Evolutionary conservation across 2,888 invertebrate species (phyloP), one percentile per base, ranked within the genome.

Genomic region (Tolmerus cingulatus): DNA sequence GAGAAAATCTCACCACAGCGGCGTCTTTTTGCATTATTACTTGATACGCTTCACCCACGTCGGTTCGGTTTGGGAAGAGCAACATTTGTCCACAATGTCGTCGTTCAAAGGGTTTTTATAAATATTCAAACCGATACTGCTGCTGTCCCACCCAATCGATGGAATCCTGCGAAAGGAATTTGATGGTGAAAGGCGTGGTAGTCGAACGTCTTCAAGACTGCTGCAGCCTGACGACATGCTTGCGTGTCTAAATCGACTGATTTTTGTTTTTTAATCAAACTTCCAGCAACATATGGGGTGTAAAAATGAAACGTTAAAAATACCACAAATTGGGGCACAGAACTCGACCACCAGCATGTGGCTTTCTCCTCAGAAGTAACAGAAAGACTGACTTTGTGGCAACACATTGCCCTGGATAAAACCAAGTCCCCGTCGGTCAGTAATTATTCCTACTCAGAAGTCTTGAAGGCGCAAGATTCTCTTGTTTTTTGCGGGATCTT

Each of bases 51-150:
- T 87, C 27, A 88, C 46, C 88, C 87, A 88, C 37, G 87, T 76
- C 19, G 78, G 46, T 66, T 87, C 87, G 0, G 23, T 46, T 12
- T 34, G 85, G 14, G 40, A 37, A 55, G 51, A 34, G 40, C 19
- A 34, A 27, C 37, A 74, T 27, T 66, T 66, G 30, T 16, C 19
- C 57, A 57, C 12, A 66, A 40, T 57, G 12, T 9, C 23, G 14
- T 51, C 43, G 37, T 85, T 43, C 51, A 90, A 88, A 55, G 89
- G 89, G 89, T 90, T 90, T 88, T 89, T 90, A 85, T 90, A 90
- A 88, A 89, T 89, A 88, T 90, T 90, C 87, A 90, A 87, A 16
- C 90, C 89, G 76, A 89, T 88, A 88, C 89, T 90, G 57, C 89
- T 90, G 57, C 90, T 90, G 79, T 90, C 90, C 82, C 86, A 55